Evolutionary conservation across 1,140 invertebrate species (phyloP).

Genomic region (Drosophila insularis): DNA sequence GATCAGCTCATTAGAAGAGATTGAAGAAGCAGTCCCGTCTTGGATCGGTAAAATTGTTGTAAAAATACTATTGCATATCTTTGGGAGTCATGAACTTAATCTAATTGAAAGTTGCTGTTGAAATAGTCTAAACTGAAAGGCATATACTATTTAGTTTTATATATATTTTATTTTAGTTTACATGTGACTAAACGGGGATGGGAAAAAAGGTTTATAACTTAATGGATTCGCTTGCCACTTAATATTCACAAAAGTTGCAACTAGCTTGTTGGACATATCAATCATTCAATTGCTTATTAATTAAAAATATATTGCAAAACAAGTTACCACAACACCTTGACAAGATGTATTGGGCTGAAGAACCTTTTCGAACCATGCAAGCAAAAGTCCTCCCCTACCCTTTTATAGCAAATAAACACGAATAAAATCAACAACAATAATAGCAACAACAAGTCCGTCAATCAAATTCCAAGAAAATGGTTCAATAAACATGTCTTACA

Average conservation of each 20-base stretch:
- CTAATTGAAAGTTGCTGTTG: too few species aligned
- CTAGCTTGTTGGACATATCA: not conserved
- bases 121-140: too few species aligned
- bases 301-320: conserved; percentile 55
- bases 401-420: conserved; percentile 20
- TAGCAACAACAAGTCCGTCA: conserved; percentile 57
- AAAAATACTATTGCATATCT: too few species aligned
- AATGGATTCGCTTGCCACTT: not conserved
- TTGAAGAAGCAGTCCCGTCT: too few species aligned
- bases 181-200: too few species aligned
- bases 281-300: conserved; percentile 34
- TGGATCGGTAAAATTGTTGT: too few species aligned
- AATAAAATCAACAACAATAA: conserved; percentile 25
- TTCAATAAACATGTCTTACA: conserved; percentile 81
- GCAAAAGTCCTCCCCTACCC: not conserved
- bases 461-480: conserved; percentile 74
- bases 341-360: conserved; percentile 33
- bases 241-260: not conserved
- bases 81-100: too few species aligned
- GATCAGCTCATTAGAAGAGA: too few species aligned
- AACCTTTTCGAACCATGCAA: not conserved
- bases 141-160: too few species aligned
- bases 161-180: too few species aligned
- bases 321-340: conserved; percentile 60
- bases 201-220: too few species aligned